phyloP scores from a whole-genome alignment of 1,140 invertebrate genomes.

The Gryon sp. region DNA sequence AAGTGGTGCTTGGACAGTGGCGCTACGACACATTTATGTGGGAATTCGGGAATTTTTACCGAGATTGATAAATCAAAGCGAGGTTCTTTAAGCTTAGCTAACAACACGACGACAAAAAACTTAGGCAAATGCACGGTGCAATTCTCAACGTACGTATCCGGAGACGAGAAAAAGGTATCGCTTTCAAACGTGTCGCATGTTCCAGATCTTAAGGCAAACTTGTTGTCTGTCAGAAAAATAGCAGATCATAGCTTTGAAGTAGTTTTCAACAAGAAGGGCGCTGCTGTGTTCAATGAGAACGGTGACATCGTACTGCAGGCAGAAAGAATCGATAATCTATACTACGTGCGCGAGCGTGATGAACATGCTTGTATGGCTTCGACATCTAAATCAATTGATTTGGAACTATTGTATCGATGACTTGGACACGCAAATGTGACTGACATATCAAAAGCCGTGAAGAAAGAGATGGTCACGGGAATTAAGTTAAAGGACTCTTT shows the following conservation, averaged over 20 bases:
- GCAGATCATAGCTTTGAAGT: neutral
- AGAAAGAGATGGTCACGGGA: neutral
- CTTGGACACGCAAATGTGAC: neutral
- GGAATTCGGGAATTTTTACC: neutral
- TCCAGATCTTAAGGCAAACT: neutral
- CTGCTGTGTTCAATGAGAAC: neutral
- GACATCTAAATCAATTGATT: neutral
- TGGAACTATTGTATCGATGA: neutral
- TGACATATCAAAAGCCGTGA: neutral
- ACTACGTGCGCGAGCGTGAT: neutral
- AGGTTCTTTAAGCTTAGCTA: neutral
- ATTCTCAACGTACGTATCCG: neutral
- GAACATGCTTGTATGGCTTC: neutral
- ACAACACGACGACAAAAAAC: neutral
- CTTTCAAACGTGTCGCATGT: neutral
- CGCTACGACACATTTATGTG: neutral
- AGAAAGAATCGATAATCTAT: neutral
- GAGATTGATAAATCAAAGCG: neutral
- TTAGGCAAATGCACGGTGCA: neutral
- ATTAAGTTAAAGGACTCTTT: neutral
- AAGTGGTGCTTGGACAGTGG: neutral
- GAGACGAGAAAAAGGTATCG: neutral
- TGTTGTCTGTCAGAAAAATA: neutral
- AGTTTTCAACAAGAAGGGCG: neutral
- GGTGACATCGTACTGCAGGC: neutral